Evolutionary conservation across 2,797 vertebrate genomes (phyloP).

Genomic region (Morus bassanus): DNA sequence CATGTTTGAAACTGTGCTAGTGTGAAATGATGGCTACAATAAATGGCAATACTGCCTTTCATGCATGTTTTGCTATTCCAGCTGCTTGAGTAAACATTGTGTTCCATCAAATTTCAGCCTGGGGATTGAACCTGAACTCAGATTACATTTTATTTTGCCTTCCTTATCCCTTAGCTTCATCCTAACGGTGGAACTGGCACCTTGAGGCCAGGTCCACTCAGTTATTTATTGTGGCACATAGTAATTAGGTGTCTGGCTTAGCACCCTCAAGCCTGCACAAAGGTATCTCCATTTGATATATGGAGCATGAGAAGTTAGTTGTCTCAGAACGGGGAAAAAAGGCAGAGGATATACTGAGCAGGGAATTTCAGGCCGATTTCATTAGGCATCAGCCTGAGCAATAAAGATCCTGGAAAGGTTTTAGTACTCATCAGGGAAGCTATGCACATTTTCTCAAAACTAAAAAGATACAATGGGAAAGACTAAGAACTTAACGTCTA

Average conservation of each 20-base stretch:
- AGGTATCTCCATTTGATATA: neutral
- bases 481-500: neutral
- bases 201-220: neutral
- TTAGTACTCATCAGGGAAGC: neutral
- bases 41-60: neutral
- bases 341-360: neutral
- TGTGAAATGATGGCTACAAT: neutral
- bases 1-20: rapidly evolving
- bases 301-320: neutral
- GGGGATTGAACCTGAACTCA: neutral
- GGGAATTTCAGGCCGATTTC: slow-evolving; percentile 12
- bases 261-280: neutral
- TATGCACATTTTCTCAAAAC: neutral
- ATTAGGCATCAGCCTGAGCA: neutral
- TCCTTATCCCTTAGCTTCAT: neutral
- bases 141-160: neutral
- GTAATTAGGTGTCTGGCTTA: neutral
- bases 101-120: neutral
- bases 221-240: neutral
- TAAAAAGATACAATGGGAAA: neutral
- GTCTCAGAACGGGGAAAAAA: neutral
- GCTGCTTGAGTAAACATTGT: neutral
- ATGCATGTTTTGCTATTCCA: neutral
- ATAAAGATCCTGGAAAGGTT: neutral
- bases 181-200: rapidly evolving